Evolutionary conservation across 2,113 vertebrate genomes (phyloP).

Genomic region (Chloropsis hardwickii): DNA sequence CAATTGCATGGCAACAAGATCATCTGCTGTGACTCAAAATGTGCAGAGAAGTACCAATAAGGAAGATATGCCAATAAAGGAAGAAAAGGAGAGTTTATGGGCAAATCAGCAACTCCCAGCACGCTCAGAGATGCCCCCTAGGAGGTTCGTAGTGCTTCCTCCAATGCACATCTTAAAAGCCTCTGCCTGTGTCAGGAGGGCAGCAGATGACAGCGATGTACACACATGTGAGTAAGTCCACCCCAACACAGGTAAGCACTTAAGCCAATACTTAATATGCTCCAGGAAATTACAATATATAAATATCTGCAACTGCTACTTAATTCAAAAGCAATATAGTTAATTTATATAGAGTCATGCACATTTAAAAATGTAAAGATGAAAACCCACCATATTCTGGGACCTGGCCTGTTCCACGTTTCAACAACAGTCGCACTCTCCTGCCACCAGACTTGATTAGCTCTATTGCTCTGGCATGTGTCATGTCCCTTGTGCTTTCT

Average conservation of each 20-base stretch:
- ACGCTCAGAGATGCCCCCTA: slow-evolving; percentile 70
- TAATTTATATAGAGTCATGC: neutral
- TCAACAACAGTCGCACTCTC: slow-evolving; percentile 90
- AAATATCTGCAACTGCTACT: neutral
- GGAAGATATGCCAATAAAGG: neutral
- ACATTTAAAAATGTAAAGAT: neutral
- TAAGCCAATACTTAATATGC: neutral
- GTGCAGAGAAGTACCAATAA: slow-evolving; percentile 47
- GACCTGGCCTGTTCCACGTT: slow-evolving; percentile 94
- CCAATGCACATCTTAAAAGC: neutral
- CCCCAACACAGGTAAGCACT: neutral
- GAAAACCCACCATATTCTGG: slow-evolving; percentile 92
- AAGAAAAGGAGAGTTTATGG: neutral
- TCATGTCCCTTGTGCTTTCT: slow-evolving; percentile 96
- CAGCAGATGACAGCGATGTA: neutral
- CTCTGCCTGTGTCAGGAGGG: neutral
- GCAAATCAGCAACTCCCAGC: slow-evolving; percentile 32
- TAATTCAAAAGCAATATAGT: neutral
- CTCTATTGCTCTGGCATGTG: slow-evolving; percentile 93
- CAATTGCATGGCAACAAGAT: neutral
- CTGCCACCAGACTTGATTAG: slow-evolving; percentile 96
- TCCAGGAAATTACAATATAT: neutral
- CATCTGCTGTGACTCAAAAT: slow-evolving; percentile 64
- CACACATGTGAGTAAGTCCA: neutral
- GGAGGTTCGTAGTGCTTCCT: neutral